Base-by-base conservation (phyloP, 30 jellyfish, hydroid and myxozoan species). In the Chironex yamaguchii region DNA sequence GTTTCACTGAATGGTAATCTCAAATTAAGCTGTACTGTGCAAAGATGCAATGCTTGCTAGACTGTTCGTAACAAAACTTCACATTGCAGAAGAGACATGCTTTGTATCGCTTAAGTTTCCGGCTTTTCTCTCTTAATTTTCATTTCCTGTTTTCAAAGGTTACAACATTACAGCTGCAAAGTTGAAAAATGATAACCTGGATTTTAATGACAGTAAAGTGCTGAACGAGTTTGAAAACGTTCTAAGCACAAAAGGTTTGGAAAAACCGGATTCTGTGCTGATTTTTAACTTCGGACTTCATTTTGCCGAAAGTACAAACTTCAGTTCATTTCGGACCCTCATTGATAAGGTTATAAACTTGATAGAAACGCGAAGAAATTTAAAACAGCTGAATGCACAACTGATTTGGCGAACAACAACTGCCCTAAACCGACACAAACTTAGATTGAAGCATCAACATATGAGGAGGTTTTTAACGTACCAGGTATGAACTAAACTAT, bases 331-430 rank as follows among this genome's bases (percentile, higher is more conserved):
- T 76, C 70, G 54, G 81, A n/a, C 29, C 21, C 52, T 81, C 29
- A 72, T 89, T 20, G 53, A 49, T 4, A 72, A 36, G 1, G 32
- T 89, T 9, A 30, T 89, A 3, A 52, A 74, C 1, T 13, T 80
- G n/a, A 32, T 89, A 36, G 73, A 68, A 20, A 32, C 49, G 29
- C 35, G 52, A 42, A 58, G 31, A 24, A 21, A 23, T 20, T 12
- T 17, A 23, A 53, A 23, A 1, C 51, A 36, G 1, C 49, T 35
- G 32, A 9, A 32, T 36, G 91, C 87, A 48, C 73, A 64, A 25
- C 82, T 80, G 2, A 73, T 89, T 12, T 89, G 97, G 97, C 42
- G 97, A 50, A 80, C 97, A 26, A 89, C 97, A 0, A 89, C 97
- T 21, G 76, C 97, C 23, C 33, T 89, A 62, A 67, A 81, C 67